Evolutionary conservation across 2,888 invertebrate species (phyloP).

Genomic region (Lasioglossum zephyrum): DNA sequence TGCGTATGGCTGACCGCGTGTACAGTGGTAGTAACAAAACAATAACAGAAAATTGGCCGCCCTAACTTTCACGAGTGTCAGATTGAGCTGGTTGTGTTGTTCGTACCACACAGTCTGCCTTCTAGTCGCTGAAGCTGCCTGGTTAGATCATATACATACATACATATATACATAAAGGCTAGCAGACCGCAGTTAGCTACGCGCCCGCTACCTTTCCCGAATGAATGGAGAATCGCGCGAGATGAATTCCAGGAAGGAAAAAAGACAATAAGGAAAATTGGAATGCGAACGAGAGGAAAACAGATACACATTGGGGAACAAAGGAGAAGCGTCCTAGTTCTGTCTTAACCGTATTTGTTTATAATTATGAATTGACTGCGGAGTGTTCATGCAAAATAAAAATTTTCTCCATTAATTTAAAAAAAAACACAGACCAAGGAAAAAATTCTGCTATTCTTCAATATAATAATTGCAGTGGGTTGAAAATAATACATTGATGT

Average conservation of each 20-base stretch:
- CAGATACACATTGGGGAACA: neutral
- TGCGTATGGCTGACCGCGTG: slow-evolving; percentile 16
- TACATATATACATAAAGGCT: slow-evolving; percentile 61
- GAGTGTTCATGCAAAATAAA: too few species aligned
- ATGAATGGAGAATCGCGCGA: neutral
- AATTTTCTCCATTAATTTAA: too few species aligned
- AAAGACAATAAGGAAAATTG: neutral
- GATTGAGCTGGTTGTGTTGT: slow-evolving; percentile 36
- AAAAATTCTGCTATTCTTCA: too few species aligned
- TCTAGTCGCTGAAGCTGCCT: slow-evolving; percentile 42
- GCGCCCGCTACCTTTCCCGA: slow-evolving; percentile 3
- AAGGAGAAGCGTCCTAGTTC: neutral
- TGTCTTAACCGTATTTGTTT: neutral
- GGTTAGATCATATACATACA: slow-evolving; percentile 54
- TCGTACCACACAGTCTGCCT: slow-evolving; percentile 30
- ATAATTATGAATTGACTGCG: neutral
- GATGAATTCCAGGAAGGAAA: slow-evolving; percentile 3
- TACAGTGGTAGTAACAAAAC: slow-evolving; percentile 25
- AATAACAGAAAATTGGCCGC: slow-evolving; percentile 59
- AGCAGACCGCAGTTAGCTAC: slow-evolving; percentile 9
- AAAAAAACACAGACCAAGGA: too few species aligned
- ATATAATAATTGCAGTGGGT: too few species aligned
- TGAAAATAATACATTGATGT: too few species aligned
- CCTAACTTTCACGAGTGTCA: slow-evolving; percentile 46
- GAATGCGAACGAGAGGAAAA: neutral